phyloP scores from a whole-genome alignment of 2,113 vertebrate genomes.

The Gorsachius goisagi region DNA sequence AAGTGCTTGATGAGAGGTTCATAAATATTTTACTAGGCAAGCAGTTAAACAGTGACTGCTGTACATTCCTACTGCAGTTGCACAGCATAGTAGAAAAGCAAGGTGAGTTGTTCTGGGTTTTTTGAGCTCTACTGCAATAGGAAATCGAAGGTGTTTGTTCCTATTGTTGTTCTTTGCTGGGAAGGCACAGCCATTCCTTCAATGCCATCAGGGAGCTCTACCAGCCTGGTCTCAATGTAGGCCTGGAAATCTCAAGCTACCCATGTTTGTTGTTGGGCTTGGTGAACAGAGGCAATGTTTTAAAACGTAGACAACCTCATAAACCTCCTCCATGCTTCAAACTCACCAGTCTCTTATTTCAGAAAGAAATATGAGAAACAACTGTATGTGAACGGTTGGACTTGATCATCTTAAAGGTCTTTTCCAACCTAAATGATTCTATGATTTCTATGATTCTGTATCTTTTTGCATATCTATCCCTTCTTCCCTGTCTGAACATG shows the following conservation, averaged over 20 bases:
- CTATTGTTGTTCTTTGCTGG: background rate
- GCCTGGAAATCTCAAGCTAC: background rate
- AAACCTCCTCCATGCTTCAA: background rate
- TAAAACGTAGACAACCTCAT: background rate
- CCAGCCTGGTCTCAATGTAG: background rate
- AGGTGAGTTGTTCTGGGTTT: background rate
- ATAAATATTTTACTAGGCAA: background rate
- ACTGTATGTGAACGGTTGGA: background rate
- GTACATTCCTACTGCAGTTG: background rate
- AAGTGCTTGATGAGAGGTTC: background rate
- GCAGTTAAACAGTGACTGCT: background rate
- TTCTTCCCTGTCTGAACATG: background rate
- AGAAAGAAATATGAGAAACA: background rate
- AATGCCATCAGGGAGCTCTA: background rate
- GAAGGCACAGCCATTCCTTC: background rate
- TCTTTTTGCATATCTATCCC: background rate
- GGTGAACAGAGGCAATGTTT: background rate
- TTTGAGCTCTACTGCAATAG: background rate
- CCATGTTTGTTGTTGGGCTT: fast-evolving
- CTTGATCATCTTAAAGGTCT: too few relatives aligned
- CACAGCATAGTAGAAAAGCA: background rate
- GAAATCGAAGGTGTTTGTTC: background rate
- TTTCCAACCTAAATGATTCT: too few relatives aligned
- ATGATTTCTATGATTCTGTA: too few relatives aligned
- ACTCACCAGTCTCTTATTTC: background rate